A percentile compares a stretch with the other conserved stretches of the same genome.
phyloP scores from a whole-genome alignment of 1,140 invertebrate species.

The Tyrophagus putrescentiae region DNA sequence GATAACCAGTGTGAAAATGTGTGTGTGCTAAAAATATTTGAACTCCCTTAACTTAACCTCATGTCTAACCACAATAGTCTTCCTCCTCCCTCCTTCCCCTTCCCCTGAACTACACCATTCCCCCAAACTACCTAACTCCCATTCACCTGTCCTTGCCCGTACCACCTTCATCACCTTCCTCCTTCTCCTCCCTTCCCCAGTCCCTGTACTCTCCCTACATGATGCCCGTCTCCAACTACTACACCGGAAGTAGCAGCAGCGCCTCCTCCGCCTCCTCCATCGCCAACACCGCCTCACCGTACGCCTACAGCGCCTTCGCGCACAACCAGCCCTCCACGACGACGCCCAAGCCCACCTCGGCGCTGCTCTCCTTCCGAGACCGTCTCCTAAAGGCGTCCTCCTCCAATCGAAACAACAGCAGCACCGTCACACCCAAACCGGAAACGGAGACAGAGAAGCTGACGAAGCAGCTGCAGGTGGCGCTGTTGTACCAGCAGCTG shows the following conservation, averaged over 20 bases:
- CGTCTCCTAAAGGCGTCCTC: background rate
- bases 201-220: conserved; percentile 5
- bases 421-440: background rate
- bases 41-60: too few relatives aligned
- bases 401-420: background rate
- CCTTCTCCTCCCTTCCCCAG: background rate
- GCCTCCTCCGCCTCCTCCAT: too few relatives aligned
- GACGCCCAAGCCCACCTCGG: background rate
- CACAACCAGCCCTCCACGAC: background rate
- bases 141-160: background rate
- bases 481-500: conserved; percentile 1
- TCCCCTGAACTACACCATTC: background rate
- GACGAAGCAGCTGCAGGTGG: background rate
- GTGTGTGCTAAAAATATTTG: too few relatives aligned
- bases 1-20: too few relatives aligned
- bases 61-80: too few relatives aligned
- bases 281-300: background rate
- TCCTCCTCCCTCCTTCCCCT: too few relatives aligned
- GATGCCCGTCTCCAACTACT: conserved; percentile 8
- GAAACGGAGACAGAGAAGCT: background rate
- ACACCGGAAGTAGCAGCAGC: too few relatives aligned
- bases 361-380: background rate
- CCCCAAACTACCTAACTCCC: background rate
- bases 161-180: background rate
- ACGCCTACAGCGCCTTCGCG: background rate